Conservation (phyloP, 2,797 vertebrate genomes). For the Bradypodion ventrale region DNA sequence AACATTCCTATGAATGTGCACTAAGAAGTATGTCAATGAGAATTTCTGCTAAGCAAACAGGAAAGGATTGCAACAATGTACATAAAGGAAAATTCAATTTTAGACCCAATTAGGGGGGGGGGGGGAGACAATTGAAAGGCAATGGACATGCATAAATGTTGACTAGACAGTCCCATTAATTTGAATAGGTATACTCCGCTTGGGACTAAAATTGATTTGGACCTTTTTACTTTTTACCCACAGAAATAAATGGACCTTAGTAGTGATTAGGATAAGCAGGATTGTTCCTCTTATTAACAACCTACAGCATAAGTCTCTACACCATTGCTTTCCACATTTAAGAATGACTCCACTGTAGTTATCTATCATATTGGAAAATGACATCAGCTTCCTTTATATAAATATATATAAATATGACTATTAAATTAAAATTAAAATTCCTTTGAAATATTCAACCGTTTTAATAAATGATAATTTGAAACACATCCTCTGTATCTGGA, state of each 20-base stretch:
- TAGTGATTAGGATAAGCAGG: not conserved
- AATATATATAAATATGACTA: no score
- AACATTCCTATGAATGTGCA: not conserved
- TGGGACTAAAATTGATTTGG: no score
- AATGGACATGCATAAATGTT: no score
- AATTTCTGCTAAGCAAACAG: not conserved
- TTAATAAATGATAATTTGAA: conserved; percentile 60
- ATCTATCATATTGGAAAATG: conserved; percentile 45
- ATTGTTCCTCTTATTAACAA: conserved; percentile 9
- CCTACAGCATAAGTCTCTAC: conserved; percentile 47
- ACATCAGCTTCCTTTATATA: conserved; percentile 61
- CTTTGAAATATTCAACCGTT: conserved; percentile 61
- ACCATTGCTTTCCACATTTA: conserved; percentile 45
- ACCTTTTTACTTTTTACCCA: not conserved
- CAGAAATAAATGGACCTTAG: not conserved
- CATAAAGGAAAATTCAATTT: no score
- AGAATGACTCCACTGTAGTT: conserved; percentile 8
- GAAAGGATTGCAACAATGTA: not conserved
- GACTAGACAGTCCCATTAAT: no score
- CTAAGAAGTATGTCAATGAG: not conserved
- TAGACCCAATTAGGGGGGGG: no score
- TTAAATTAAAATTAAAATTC: no score
- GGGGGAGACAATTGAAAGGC: no score
- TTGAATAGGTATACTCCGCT: no score
- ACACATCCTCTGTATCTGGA: conserved; percentile 42